Evolutionary conservation across 2,113 vertebrate species (phyloP).

Genomic region (Elgaria multicarinata): DNA sequence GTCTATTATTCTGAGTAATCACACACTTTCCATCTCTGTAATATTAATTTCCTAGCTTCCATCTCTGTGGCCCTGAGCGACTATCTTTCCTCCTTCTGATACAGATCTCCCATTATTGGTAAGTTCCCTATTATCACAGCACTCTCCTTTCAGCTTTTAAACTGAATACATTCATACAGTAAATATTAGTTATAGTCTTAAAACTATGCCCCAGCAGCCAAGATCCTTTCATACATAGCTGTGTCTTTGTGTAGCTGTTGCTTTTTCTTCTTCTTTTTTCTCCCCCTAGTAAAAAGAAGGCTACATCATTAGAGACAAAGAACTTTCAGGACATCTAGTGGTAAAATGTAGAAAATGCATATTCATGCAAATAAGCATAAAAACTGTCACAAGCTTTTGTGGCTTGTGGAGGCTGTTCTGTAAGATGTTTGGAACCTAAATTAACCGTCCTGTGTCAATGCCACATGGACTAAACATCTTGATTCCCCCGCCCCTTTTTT

Average conservation of each 20-base stretch:
- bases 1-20: slow-evolving; percentile 45
- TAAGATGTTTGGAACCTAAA: not conserved
- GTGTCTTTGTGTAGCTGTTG: slow-evolving; percentile 18
- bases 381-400: not conserved
- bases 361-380: not conserved
- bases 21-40: slow-evolving; percentile 56
- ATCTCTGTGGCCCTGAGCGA: slow-evolving; percentile 34
- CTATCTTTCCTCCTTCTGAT: slow-evolving; percentile 48
- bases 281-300: not conserved
- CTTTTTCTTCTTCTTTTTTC: not conserved
- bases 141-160: slow-evolving; percentile 46
- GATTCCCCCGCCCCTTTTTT: not conserved
- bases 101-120: slow-evolving; percentile 48
- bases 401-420: not conserved
- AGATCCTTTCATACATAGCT: slow-evolving; percentile 11
- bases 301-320: slow-evolving; percentile 23
- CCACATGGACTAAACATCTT: not conserved
- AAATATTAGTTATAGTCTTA: slow-evolving; percentile 49
- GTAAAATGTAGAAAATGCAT: slow-evolving; percentile 37
- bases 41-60: slow-evolving; percentile 59
- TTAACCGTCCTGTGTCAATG: not conserved
- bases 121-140: slow-evolving; percentile 47
- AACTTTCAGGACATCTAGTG: slow-evolving; percentile 68
- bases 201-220: slow-evolving; percentile 45
- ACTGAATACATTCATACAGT: slow-evolving; percentile 52